These are phyloP conservation scores for Ammospiza nelsoni DNA, from an alignment of 2,113 vertebrate species.

Conservation along the genomic window DNA sequence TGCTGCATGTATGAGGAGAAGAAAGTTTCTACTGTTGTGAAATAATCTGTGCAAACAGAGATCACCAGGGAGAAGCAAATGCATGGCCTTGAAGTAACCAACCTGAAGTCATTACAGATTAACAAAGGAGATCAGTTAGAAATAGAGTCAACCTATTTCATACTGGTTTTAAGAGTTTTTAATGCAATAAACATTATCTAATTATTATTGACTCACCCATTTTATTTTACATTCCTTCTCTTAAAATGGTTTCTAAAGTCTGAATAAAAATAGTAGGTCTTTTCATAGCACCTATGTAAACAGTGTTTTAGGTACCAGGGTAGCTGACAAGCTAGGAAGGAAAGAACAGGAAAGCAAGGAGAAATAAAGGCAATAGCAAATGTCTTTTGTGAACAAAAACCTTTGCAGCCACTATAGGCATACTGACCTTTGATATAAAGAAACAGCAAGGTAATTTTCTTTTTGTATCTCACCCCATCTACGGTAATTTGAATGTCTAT, in stretches of 20 bases:
- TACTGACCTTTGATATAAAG: not conserved
- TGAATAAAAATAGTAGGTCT: not conserved
- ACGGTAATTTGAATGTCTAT: not conserved
- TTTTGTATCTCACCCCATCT: not conserved
- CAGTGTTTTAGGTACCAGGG: not conserved
- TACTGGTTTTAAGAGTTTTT: not conserved
- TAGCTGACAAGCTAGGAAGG: not conserved
- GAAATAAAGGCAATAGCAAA: not conserved
- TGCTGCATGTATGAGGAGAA: not conserved
- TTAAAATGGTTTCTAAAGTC: not conserved
- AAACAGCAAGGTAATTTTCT: not conserved
- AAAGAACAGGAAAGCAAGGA: not conserved
- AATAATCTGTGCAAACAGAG: not conserved
- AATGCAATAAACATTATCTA: not conserved
- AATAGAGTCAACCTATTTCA: not conserved
- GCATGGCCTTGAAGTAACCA: not conserved
- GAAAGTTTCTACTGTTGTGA: not conserved
- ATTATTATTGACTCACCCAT: not conserved
- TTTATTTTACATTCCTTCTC: not conserved
- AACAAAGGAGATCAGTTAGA: not conserved
- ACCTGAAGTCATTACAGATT: not conserved
- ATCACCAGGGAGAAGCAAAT: not conserved
- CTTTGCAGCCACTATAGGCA: not conserved
- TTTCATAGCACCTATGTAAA: not conserved
- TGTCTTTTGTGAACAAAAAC: not conserved